A percentile compares a stretch with the other conserved stretches of the same genome.
Conservation (phyloP, 2,797 vertebrate genomes). For the Rhodeus uyekii region DNA sequence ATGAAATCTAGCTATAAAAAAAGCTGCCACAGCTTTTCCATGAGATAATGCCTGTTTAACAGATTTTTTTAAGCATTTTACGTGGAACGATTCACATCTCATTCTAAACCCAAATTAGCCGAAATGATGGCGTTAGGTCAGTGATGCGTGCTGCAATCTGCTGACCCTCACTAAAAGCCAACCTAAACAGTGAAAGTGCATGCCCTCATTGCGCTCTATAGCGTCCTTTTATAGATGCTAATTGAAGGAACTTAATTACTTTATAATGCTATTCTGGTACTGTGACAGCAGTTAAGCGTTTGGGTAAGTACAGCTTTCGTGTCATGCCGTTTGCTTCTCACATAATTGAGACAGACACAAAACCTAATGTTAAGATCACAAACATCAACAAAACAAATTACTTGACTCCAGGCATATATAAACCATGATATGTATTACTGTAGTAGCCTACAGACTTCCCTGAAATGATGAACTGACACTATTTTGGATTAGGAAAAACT, state of each 20-base stretch:
- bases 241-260: conserved; percentile 79
- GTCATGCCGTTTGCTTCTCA: conserved; percentile 65
- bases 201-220: conserved; percentile 56
- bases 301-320: conserved; percentile 70
- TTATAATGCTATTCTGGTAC: conserved; percentile 78
- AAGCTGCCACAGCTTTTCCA: not conserved
- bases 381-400: conserved; percentile 11
- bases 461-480: not conserved
- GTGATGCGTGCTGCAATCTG: conserved; percentile 64
- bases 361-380: conserved; percentile 31
- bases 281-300: conserved; percentile 67
- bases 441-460: no score
- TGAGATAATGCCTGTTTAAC: not conserved
- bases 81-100: conserved; percentile 65
- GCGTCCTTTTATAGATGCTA: conserved; percentile 79
- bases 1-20: not conserved
- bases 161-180: conserved; percentile 68
- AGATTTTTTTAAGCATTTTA: conserved; percentile 56
- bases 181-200: conserved; percentile 64
- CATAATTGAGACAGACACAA: conserved; percentile 33
- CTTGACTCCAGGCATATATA: not conserved
- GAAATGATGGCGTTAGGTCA: conserved; percentile 68
- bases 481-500: not conserved
- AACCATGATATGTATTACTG: not conserved
- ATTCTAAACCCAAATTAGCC: conserved; percentile 67